These are phyloP conservation scores for Labrus mixtus DNA, from an alignment of 2,113 vertebrate species.

Conservation along the genomic window DNA sequence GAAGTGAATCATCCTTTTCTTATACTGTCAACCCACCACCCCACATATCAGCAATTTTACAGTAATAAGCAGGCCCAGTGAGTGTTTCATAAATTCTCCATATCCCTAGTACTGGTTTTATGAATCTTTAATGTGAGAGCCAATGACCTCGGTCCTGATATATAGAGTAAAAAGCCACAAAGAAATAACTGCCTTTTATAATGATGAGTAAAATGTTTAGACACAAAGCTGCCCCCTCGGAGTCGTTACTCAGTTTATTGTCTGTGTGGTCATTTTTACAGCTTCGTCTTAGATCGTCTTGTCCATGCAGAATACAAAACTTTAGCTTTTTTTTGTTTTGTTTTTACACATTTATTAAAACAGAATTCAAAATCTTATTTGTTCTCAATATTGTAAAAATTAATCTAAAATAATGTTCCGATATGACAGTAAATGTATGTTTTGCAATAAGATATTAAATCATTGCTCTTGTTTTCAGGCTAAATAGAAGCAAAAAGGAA, in stretches of 20 bases:
- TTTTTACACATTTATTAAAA: too few species aligned
- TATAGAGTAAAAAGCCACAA: slow-evolving; percentile 65
- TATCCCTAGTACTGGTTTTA: slow-evolving; percentile 68
- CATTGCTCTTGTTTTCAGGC: too few species aligned
- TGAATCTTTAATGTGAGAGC: slow-evolving; percentile 74
- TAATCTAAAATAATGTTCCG: too few species aligned
- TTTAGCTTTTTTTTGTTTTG: too few species aligned
- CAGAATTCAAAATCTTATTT: too few species aligned
- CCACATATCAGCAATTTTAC: slow-evolving; percentile 76
- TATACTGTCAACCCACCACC: slow-evolving; percentile 52
- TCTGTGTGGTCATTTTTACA: slow-evolving; percentile 24
- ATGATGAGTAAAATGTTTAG: slow-evolving; percentile 61
- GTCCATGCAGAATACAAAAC: neutral
- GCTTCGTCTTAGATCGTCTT: slow-evolving; percentile 13
- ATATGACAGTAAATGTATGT: too few species aligned
- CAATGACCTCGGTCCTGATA: slow-evolving; percentile 71
- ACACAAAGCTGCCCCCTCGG: slow-evolving; percentile 36
- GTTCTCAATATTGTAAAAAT: too few species aligned
- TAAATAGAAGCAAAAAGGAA: too few species aligned
- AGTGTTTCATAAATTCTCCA: slow-evolving; percentile 74
- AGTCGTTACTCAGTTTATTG: slow-evolving; percentile 42
- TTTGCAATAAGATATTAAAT: too few species aligned
- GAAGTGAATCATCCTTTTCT: slow-evolving; percentile 63
- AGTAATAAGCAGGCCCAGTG: slow-evolving; percentile 69
- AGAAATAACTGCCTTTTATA: slow-evolving; percentile 62